Evolutionary conservation across 2,797 vertebrate species (phyloP).

Genomic region (Cercopithecus petaurista): DNA sequence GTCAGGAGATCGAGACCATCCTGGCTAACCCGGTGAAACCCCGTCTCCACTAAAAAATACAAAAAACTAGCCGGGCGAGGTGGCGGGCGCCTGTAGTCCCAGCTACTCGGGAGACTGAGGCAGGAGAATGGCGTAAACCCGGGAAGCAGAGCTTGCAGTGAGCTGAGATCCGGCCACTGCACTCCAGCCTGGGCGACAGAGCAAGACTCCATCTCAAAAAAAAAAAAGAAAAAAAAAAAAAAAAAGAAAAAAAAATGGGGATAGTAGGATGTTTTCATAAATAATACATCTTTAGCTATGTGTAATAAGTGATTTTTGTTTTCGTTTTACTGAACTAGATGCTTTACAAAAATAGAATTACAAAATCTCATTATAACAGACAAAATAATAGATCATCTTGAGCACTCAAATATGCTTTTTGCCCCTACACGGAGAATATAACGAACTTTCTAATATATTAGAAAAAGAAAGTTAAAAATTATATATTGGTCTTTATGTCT

Average conservation of each 20-base stretch:
- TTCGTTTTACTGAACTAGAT: not conserved
- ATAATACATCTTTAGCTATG: not conserved
- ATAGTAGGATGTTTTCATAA: not conserved
- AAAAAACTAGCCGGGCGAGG: too few relatives aligned
- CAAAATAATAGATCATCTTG: not conserved
- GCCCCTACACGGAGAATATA: not conserved
- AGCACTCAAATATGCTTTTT: not conserved
- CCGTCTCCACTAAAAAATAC: too few relatives aligned
- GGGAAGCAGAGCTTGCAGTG: too few relatives aligned
- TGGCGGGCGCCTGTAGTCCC: too few relatives aligned
- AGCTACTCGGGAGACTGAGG: too few relatives aligned
- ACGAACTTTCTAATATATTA: not conserved
- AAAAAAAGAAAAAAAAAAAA: too few relatives aligned
- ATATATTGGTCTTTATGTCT: not conserved
- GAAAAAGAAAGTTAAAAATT: not conserved
- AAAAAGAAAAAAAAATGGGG: not conserved
- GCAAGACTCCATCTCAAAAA: too few relatives aligned
- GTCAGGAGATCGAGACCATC: too few relatives aligned
- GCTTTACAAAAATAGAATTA: not conserved
- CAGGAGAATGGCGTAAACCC: too few relatives aligned
- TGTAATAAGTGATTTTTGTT: not conserved
- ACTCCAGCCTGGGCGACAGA: too few relatives aligned
- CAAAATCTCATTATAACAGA: not conserved
- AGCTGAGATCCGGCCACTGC: too few relatives aligned
- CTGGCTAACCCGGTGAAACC: too few relatives aligned